Evolutionary conservation across 2,888 invertebrate species (phyloP), one percentile per base, ranked within the genome.

Genomic region (Beris chalybata): DNA sequence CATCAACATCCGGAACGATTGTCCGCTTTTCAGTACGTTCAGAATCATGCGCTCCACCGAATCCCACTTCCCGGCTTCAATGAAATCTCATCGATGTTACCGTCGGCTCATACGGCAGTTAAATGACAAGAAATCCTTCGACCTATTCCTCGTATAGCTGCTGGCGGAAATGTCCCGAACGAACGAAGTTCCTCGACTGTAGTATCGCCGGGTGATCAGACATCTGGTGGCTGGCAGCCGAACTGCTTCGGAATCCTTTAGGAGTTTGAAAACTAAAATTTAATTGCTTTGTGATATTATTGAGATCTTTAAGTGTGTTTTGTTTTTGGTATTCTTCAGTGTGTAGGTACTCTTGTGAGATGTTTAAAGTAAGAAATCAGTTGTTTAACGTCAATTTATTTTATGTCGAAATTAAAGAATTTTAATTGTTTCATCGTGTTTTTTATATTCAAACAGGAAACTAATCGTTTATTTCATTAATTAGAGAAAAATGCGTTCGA

Each of bases 11-110:
- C 78, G 0, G 78, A 79, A 68, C 76, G 77, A 30, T 73, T 78
- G 29, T 80, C 81, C 45, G 80, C 81, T 45, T 80, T 81, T 72
- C 80, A 80, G 63, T 81, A 80, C 53, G 79, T 79, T 1, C 79
- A 79, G 67, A 74, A 74, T 48, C 76, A 57, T 11, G 65, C 61
- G n/a, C n/a, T 64, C 5, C 54, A 64, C 47, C 54, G 56, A 9
- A 48, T 64, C 12, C 64, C 64, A 32, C 30, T 64, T 9, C 52
- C 53, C 47, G 61, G 67, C 47, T 66, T 67, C 29, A 52, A 67
- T 43, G 29, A 64, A 22, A 38, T 68, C 13, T 9, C 53, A 44
- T 64, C 72, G 2, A 73, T 74, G 11, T 52, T 75, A 5, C 66
- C 72, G 64, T 70, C 71, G 30, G 69, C 47, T 30, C 67, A 65